These are phyloP conservation scores for Clangula hyemalis DNA, from an alignment of 2,797 vertebrate species.

Conservation along the genomic window DNA sequence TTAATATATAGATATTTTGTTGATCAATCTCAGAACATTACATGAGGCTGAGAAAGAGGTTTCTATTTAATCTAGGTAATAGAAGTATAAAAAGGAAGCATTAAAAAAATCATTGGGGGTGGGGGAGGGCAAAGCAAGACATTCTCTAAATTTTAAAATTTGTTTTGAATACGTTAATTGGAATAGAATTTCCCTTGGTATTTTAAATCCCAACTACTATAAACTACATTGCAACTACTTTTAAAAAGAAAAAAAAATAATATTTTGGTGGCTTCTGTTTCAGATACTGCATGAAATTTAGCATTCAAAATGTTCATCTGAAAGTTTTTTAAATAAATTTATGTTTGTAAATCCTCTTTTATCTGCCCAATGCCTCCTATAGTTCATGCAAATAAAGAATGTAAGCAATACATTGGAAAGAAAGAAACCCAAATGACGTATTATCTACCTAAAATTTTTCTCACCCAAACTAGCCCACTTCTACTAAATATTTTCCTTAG, in stretches of 20 bases:
- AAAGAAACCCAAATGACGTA: background rate
- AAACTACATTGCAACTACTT: background rate
- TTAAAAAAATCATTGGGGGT: background rate
- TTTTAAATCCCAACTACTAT: background rate
- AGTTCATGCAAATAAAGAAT: background rate
- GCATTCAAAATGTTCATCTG: background rate
- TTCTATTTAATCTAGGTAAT: background rate
- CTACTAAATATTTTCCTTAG: background rate
- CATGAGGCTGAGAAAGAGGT: background rate
- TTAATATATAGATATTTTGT: background rate
- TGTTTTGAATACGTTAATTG: background rate
- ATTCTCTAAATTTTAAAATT: background rate
- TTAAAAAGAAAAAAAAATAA: too few relatives aligned
- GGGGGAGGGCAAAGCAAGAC: background rate
- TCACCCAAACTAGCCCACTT: background rate
- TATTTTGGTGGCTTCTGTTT: background rate
- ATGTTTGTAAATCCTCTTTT: background rate
- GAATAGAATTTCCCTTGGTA: background rate
- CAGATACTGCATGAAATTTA: background rate
- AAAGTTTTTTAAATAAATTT: background rate
- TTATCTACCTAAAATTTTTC: background rate
- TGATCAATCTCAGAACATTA: background rate
- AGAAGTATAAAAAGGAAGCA: background rate
- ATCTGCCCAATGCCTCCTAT: background rate
- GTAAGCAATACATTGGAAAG: background rate